Conservation (phyloP, 2,797 vertebrate genomes). For the Pempheris klunzingeri region DNA sequence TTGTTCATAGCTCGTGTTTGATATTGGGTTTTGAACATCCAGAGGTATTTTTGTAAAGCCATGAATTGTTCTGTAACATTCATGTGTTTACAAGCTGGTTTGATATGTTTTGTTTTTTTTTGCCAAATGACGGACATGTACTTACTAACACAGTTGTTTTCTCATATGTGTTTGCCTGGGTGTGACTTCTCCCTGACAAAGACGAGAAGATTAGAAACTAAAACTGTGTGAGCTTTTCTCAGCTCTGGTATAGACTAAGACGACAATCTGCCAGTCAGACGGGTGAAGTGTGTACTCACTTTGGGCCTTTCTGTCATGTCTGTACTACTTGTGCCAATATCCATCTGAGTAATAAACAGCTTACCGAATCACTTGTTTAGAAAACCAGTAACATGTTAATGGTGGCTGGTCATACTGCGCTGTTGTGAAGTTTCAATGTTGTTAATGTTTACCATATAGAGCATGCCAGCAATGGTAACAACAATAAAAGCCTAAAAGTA, state of each 20-base stretch:
- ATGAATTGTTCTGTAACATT: slow-evolving; percentile 64
- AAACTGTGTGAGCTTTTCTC: slow-evolving; percentile 34
- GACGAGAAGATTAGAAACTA: slow-evolving; percentile 12
- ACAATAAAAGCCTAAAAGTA: slow-evolving; percentile 66
- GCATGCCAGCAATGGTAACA: slow-evolving; percentile 71
- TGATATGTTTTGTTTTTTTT: background rate
- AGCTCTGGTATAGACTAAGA: slow-evolving; percentile 42
- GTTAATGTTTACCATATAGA: slow-evolving; percentile 74
- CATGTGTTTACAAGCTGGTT: slow-evolving; percentile 54
- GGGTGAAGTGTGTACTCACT: slow-evolving; percentile 48
- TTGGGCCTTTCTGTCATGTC: slow-evolving; percentile 56
- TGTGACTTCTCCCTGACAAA: slow-evolving; percentile 26
- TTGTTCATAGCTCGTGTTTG: slow-evolving; percentile 61
- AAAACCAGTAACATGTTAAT: slow-evolving; percentile 28
- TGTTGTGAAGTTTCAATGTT: slow-evolving; percentile 71
- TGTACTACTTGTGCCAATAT: slow-evolving; percentile 63
- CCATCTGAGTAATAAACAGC: slow-evolving; percentile 38
- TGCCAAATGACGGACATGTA: slow-evolving; percentile 36
- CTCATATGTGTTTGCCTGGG: slow-evolving; percentile 39
- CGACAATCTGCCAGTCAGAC: slow-evolving; percentile 58
- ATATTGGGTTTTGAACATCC: slow-evolving; percentile 60
- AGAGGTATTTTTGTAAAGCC: slow-evolving; percentile 77
- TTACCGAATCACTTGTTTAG: slow-evolving; percentile 50
- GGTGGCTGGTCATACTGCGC: slow-evolving; percentile 50
- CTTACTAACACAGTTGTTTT: slow-evolving; percentile 24